Base-by-base conservation (phyloP, 2,888 invertebrate genomes). In the Silvanus unidentatus region DNA sequence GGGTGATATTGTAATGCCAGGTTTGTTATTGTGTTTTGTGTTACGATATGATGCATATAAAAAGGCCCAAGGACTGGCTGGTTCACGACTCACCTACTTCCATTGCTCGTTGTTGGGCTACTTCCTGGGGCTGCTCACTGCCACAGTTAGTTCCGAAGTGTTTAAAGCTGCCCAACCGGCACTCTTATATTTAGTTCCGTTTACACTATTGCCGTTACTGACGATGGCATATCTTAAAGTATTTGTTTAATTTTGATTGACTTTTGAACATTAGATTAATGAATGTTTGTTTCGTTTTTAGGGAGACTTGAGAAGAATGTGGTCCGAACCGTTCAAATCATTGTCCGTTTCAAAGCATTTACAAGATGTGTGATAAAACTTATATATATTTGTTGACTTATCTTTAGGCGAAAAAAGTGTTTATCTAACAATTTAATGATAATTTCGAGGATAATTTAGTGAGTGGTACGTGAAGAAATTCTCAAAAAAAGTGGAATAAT, bases 111-210 rank as follows among this genome's bases (percentile, higher is more conserved):
- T 97, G 69, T 84, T 97, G 72, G 97, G 97, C 67, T 78, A 97
- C 77, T 96, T 96, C 77, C 80, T 97, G 70, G 96, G 96, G 62
- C 79, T 97, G 71, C 79, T 97, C 73, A 96, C 96, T 64, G 96
- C 97, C 51, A 96, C 96, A 32, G 93, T 97, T 57, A 96, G 95
- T 60, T 94, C 95, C 39, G 97, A 97, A 78, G 86, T 97, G 69
- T 97, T 97, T 79, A 94, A 94, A 78, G 96, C 96, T 59, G 96
- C 97, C 53, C 97, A 97, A 75, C 97, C 97, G 51, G 97, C 97
- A 58, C 81, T 97, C 62, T 81, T 97, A 47, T 97, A 97, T 78
- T 82, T 97, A 66, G 97, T 97, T 70, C 97, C 97, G 66, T 97
- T 97, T 75, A 97, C 96, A 67, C 79, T 97, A 69, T 79, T 97